Base-by-base conservation (phyloP, 2,113 vertebrate genomes). In the Synchiropus splendidus region DNA sequence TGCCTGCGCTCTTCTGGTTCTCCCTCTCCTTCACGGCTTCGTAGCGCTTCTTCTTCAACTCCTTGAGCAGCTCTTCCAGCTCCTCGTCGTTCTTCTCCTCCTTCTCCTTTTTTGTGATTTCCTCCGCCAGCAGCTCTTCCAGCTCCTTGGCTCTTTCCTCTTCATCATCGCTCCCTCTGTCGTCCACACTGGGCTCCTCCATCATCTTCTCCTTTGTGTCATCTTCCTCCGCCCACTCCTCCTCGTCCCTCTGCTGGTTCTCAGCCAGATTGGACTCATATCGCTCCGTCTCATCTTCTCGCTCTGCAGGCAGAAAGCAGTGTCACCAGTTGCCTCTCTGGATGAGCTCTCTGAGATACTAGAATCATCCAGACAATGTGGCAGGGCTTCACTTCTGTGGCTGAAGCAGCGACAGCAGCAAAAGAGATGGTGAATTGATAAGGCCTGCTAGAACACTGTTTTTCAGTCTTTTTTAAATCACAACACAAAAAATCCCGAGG, bases 41-140 rank as follows among this genome's bases (percentile, higher is more conserved):
- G 1, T 72, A 74, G 8, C 70, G 62, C 51, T 78, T 80, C 65
- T 81, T 80, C 48, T 88, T 83, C 38, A 69, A 55, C 65, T 83
- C 79, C 36, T 77, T 77, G 33, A 77, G 51, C 39, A 78, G 68
- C 9, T 83, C 78, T 45, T 80, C 71, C 4, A 75, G 61, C 48
- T 81, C 74, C 2, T 78, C 45, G 1, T 78, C 66, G 1, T 75
- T 67, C 39, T 30, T 64, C 43, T 75, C 69, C 33, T 60, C 64
- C 12, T 39, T 51, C 10, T 58, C 73, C 36, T 67, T 75, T 51
- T 75, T 79, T 31, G 49, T 59, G 36, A 76, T 68, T 61, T 75
- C 70, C 14, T 70, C 61, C 1, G 72, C 72, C 1, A 82, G 62
- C 18, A 82, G 71, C 54, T 77, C 67, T 41, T 79, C 73, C 0